A percentile compares a stretch with the other conserved stretches of the same genome.
Evolutionary conservation across 2,113 vertebrate species (phyloP).

Genomic region (Chloebia gouldiae): DNA sequence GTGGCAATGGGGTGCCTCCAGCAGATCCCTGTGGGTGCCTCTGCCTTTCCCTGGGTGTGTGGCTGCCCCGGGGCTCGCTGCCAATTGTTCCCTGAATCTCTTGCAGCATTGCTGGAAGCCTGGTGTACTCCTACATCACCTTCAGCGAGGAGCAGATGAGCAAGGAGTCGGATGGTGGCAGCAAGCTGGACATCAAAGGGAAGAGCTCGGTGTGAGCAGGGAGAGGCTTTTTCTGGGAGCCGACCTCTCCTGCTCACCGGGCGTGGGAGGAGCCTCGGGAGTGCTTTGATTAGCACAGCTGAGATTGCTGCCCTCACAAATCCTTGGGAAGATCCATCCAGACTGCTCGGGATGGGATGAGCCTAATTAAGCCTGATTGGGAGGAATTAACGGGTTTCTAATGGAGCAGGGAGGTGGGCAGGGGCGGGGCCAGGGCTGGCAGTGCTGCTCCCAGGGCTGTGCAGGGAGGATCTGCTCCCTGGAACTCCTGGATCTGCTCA

Average conservation of each 20-base stretch:
- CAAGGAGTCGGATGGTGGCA: constrained; percentile 75
- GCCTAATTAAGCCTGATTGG: background rate
- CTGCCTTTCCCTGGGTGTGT: background rate
- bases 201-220: constrained; percentile 77
- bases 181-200: constrained; percentile 78
- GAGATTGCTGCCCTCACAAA: constrained; percentile 54
- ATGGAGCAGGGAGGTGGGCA: background rate
- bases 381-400: constrained; percentile 47
- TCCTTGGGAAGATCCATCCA: background rate
- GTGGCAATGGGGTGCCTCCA: accelerated
- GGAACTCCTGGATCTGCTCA: background rate
- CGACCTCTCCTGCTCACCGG: background rate
- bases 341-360: background rate
- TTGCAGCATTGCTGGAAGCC: constrained; percentile 90
- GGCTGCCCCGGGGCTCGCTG: background rate
- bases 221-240: background rate
- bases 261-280: background rate
- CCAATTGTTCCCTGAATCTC: accelerated
- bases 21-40: accelerated
- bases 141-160: constrained; percentile 88
- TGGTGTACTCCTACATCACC: constrained; percentile 95
- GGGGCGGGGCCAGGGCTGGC: background rate
- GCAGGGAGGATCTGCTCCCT: background rate
- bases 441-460: background rate
- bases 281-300: constrained; percentile 30